These are phyloP conservation scores for Ormyrus rosae DNA, from an alignment of 2,888 invertebrate genomes.

Conservation along the genomic window DNA sequence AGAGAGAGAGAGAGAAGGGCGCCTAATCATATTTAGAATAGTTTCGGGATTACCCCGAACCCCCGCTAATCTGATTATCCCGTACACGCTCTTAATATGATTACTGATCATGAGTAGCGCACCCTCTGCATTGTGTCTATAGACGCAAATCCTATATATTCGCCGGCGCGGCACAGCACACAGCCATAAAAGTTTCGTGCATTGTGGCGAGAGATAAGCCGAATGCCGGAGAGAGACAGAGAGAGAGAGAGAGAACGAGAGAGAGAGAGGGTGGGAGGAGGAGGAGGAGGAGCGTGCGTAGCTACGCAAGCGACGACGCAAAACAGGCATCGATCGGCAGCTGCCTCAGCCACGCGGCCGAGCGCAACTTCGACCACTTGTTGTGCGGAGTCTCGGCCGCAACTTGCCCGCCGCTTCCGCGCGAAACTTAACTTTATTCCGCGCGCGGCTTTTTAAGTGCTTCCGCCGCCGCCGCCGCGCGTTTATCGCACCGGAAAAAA, in stretches of 20 bases:
- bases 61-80: slow-evolving; percentile 75
- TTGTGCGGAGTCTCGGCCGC: slow-evolving; percentile 33
- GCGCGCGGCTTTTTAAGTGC: neutral
- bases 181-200: slow-evolving; percentile 70
- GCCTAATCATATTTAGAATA: slow-evolving; percentile 77
- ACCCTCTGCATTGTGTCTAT: slow-evolving; percentile 57
- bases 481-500: neutral
- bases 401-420: slow-evolving; percentile 20
- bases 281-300: neutral
- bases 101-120: slow-evolving; percentile 75
- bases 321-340: slow-evolving; percentile 30
- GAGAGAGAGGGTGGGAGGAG: too few species aligned
- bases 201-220: slow-evolving; percentile 64
- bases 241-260: too few species aligned
- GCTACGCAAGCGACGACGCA: neutral
- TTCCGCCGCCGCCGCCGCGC: too few species aligned
- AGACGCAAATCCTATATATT: slow-evolving; percentile 62
- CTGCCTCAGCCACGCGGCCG: neutral
- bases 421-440: slow-evolving; percentile 12
- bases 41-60: slow-evolving; percentile 75
- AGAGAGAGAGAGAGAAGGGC: slow-evolving; percentile 66
- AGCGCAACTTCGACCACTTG: slow-evolving; percentile 56
- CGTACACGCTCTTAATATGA: slow-evolving; percentile 76
- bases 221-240: slow-evolving; percentile 7
- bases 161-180: slow-evolving; percentile 61